These are phyloP conservation scores for Trichopoda pennipes DNA, from an alignment of 2,888 invertebrate genomes.

Conservation along the genomic window DNA sequence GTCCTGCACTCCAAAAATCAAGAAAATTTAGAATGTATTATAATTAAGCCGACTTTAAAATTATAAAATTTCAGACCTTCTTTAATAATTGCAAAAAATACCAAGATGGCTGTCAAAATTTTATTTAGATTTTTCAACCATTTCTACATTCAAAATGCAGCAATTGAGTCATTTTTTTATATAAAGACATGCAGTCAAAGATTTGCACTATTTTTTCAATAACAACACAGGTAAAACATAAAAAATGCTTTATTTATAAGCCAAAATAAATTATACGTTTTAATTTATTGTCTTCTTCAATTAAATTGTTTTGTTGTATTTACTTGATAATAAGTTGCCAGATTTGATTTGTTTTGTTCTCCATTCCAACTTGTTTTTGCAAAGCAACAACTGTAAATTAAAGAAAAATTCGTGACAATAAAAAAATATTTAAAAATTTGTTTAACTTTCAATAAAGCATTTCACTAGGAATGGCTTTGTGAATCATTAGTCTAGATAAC, in stretches of 20 bases:
- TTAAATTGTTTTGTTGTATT: slow-evolving; percentile 65
- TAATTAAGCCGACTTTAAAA: slow-evolving; percentile 21
- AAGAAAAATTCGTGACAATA: not conserved
- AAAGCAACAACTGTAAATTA: slow-evolving; percentile 14
- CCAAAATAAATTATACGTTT: slow-evolving; percentile 51
- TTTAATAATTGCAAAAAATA: slow-evolving; percentile 51
- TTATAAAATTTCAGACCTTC: slow-evolving; percentile 45
- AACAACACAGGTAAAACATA: slow-evolving; percentile 13
- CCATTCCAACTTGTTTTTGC: slow-evolving; percentile 32
- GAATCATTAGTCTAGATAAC: too few species aligned
- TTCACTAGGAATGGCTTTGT: not conserved
- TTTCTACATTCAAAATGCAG: slow-evolving; percentile 14
- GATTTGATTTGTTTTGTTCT: not conserved
- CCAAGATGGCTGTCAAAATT: slow-evolving; percentile 65
- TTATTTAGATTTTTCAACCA: slow-evolving; percentile 47
- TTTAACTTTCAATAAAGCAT: not conserved
- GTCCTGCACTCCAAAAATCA: slow-evolving; percentile 11
- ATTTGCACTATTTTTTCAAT: not conserved
- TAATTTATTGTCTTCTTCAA: slow-evolving; percentile 60
- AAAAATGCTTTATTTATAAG: slow-evolving; percentile 31
- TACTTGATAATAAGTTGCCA: slow-evolving; percentile 34
- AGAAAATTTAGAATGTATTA: slow-evolving; percentile 1
- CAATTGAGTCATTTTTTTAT: not conserved
- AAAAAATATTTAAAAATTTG: not conserved
- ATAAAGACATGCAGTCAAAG: slow-evolving; percentile 4